Conservation (phyloP, 2,888 invertebrate genomes). For the Belgica antarctica region DNA sequence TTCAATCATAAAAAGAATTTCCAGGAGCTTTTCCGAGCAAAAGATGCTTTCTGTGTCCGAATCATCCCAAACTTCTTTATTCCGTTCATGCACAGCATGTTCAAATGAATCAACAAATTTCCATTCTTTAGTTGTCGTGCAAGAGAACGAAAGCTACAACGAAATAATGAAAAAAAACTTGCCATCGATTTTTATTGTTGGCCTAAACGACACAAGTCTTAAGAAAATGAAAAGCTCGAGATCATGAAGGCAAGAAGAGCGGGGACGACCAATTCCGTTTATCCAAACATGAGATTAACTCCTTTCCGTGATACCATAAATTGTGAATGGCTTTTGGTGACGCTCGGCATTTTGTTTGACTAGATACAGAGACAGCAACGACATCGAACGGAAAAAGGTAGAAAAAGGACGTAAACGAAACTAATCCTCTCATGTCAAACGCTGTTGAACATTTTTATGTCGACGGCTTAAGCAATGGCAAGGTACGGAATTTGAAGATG, state of each 20-base stretch:
- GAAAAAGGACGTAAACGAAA: neutral
- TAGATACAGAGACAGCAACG: neutral
- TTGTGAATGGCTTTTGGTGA: conserved; percentile 12
- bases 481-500: neutral
- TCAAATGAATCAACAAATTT: neutral
- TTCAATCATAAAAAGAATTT: neutral
- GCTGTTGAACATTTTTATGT: conserved; percentile 26
- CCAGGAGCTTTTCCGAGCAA: neutral
- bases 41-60: neutral
- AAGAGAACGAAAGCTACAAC: neutral
- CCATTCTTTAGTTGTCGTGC: neutral
- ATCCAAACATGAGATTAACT: conserved; percentile 1
- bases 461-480: neutral
- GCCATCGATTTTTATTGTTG: conserved; percentile 11
- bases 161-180: neutral
- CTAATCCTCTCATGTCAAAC: conserved; percentile 21
- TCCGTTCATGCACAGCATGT: neutral
- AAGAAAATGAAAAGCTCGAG: neutral
- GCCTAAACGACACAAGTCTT: neutral
- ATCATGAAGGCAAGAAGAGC: too few species aligned
- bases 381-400: neutral
- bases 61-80: neutral
- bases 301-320: neutral
- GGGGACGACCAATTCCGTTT: too few species aligned
- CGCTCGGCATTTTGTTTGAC: conserved; percentile 4